phyloP scores from a whole-genome alignment of 1,140 invertebrate species.

The Mya arenaria region DNA sequence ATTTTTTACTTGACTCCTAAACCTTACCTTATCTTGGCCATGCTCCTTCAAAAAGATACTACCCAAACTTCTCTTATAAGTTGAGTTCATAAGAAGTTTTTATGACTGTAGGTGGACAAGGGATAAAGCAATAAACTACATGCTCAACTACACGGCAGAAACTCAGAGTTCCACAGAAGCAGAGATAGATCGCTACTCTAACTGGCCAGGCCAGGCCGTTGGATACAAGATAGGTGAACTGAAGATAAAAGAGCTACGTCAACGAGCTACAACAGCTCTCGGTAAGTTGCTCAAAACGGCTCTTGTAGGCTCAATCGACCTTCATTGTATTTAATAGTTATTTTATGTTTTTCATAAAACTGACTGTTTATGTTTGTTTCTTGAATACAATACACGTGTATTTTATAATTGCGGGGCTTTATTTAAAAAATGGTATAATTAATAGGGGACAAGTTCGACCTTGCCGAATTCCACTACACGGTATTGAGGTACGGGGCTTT shows the following conservation, averaged over 20 bases:
- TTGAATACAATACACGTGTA: no score
- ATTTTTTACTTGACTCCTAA: no score
- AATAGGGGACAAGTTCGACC: conserved; percentile 21
- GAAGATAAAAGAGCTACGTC: conserved; percentile 80
- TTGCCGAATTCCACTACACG: conserved; percentile 79
- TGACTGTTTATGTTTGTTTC: no score
- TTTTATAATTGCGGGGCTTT: no score
- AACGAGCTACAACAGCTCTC: conserved; percentile 75
- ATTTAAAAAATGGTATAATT: no score
- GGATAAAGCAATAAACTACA: conserved; percentile 80
- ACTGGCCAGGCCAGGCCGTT: conserved; percentile 82
- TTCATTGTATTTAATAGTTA: no score
- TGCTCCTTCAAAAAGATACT: no score
- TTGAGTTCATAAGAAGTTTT: no score
- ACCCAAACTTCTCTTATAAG: no score
- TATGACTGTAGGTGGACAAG: conserved; percentile 78
- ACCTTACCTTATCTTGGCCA: no score
- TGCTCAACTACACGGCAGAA: conserved; percentile 77
- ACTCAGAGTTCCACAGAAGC: conserved; percentile 62
- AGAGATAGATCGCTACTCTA: conserved; percentile 82
- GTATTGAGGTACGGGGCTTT: conserved; percentile 75
- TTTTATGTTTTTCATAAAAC: no score
- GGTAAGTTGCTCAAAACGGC: conserved; percentile 71
- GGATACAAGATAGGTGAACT: conserved; percentile 82
- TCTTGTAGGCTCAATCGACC: no score